Conservation (phyloP, 2,888 invertebrate genomes). For the Lepidochrysops patricia region DNA sequence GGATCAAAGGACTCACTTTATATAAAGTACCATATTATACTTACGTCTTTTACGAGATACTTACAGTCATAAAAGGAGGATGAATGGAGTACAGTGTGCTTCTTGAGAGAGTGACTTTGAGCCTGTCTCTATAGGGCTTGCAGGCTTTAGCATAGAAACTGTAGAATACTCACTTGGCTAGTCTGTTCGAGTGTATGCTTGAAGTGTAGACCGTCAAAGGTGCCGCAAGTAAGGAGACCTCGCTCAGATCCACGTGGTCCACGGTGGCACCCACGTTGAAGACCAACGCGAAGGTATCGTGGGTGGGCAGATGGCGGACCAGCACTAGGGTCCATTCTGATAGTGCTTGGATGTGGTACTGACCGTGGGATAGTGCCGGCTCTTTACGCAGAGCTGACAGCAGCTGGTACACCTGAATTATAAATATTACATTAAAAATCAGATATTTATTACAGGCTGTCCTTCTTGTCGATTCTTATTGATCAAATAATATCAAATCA, state of each 20-base stretch:
- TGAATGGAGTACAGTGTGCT: too few species aligned
- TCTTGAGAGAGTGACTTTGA: too few species aligned
- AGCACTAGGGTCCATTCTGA: constrained; percentile 36
- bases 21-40: not conserved
- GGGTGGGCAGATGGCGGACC: constrained; percentile 29
- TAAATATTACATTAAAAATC: not conserved
- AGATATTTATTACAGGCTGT: not conserved
- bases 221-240: constrained; percentile 29
- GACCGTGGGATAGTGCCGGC: constrained; percentile 40
- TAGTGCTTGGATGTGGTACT: constrained; percentile 48
- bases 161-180: constrained; percentile 30
- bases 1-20: not conserved
- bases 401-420: constrained; percentile 65
- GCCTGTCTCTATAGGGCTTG: too few species aligned
- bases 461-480: too few species aligned
- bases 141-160: too few species aligned
- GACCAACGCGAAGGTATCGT: constrained; percentile 43
- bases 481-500: too few species aligned
- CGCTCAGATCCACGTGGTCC: constrained; percentile 44
- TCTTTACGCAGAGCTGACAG: constrained; percentile 64
- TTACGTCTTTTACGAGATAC: constrained; percentile 15
- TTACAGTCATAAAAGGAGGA: not conserved
- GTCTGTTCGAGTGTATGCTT: constrained; percentile 36
- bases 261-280: constrained; percentile 58
- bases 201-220: constrained; percentile 36